phyloP scores from a whole-genome alignment of 2,113 vertebrate species.

The Microtus ochrogaster region DNA sequence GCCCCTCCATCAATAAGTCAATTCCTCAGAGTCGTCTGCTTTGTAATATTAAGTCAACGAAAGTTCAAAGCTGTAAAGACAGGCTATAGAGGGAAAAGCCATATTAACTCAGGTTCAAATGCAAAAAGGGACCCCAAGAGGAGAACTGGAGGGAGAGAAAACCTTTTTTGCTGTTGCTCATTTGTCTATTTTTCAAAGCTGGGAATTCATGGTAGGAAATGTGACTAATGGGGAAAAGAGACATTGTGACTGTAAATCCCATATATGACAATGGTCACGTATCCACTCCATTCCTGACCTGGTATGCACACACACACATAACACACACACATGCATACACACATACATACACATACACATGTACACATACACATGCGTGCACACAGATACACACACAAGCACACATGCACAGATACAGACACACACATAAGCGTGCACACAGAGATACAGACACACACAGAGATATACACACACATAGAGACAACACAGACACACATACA shows the following conservation, averaged over 20 bases:
- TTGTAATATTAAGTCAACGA: background rate
- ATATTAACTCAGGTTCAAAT: background rate
- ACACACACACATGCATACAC: background rate
- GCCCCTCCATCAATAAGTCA: background rate
- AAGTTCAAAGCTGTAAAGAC: conserved; percentile 33
- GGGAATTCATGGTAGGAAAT: background rate
- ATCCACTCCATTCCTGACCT: background rate
- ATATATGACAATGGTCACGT: background rate
- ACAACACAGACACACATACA: background rate
- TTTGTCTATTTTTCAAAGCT: background rate
- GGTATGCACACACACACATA: background rate
- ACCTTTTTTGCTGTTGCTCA: background rate
- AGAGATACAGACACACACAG: background rate
- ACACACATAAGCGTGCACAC: too few relatives aligned
- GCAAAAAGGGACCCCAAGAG: background rate
- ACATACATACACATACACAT: background rate
- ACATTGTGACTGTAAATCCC: background rate
- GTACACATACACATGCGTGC: too few relatives aligned
- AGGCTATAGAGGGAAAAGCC: background rate
- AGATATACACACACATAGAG: too few relatives aligned
- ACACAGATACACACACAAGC: too few relatives aligned
- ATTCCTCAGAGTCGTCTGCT: background rate
- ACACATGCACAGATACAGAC: too few relatives aligned
- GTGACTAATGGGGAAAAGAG: background rate
- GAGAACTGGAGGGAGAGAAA: background rate